phyloP scores from a whole-genome alignment of 2,888 invertebrate species.

The Tipula confusa region DNA sequence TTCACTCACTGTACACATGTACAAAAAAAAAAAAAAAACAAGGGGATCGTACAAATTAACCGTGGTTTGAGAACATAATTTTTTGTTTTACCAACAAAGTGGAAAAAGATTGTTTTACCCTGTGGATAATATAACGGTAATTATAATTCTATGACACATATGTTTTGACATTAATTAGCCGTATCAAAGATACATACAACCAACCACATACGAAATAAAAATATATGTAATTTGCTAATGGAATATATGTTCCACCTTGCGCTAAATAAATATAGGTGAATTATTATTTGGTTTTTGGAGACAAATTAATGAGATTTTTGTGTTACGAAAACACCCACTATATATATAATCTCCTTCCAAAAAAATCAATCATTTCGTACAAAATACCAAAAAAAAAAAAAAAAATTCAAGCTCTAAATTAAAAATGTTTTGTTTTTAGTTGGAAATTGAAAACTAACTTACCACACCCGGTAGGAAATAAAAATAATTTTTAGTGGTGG shows the following conservation, averaged over 20 bases:
- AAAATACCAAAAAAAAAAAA: background rate
- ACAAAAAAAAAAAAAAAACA: background rate
- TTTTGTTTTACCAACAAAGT: background rate
- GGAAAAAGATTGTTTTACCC: background rate
- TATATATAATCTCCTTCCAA: no score
- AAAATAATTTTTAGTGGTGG: background rate
- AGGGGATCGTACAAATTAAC: background rate
- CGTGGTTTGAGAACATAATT: background rate
- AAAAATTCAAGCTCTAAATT: background rate
- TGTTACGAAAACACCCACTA: background rate
- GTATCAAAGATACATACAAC: background rate
- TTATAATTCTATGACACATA: background rate
- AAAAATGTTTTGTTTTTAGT: background rate
- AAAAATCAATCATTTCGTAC: background rate
- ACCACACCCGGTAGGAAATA: background rate
- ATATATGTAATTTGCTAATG: background rate
- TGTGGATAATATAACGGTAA: background rate
- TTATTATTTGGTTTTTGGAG: background rate
- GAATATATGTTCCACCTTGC: background rate
- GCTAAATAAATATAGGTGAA: conserved; percentile 16
- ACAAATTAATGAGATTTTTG: conserved; percentile 20
- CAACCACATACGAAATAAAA: background rate
- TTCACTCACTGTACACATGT: background rate
- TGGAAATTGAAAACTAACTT: background rate
- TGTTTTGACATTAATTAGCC: conserved; percentile 5